Base-by-base conservation (phyloP, 2,113 vertebrate species). In the Myotis yumanensis region DNA sequence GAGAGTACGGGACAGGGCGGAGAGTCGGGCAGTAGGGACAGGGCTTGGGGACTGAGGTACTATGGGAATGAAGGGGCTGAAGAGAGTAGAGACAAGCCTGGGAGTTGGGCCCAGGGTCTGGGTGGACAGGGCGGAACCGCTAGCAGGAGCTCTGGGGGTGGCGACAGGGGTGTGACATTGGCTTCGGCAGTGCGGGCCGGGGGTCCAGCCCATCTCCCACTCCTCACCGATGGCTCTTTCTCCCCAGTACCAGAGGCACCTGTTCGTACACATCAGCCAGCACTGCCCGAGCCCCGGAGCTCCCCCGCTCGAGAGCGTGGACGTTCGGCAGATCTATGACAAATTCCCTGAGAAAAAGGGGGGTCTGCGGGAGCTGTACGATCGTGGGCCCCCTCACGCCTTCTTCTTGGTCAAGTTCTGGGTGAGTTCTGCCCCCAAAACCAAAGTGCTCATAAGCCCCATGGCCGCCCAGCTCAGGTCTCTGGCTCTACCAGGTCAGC, bases 391-490 rank as follows among this genome's bases (percentile, higher is more conserved):
- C 4, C 97, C 98, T 2, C 97, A 98, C 0, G 97, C 98, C 75
- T 98, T 98, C 71, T 98, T 98, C 95, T 94, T 98, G 84, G 98
- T 98, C 94, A 98, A 98, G 93, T 98, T 98, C 96, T 98, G 98
- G 98, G 98, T 98, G 92, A 97, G 98, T 95, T 85, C 12, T 18
- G 8, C 17, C 11, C 9, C 43, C 4, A 11, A n/a, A 66, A 59
- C 12, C 25, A 1, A 18, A 90, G 93, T n/a, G 48, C 20, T 73
- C 6, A 11, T n/a, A 68, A 48, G 12, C 46, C 71, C 48, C 0
- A 1, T 69, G 85, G 32, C 5, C 16, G 43, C 28, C 51, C 18
- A 32, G 51, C 35, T 28, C 16, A 72, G 51, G 16, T 20, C 30
- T 22, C 64, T 54, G 68, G n/a, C 40, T 62, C 14, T 5, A 9